phyloP scores from a whole-genome alignment of 2,113 vertebrate genomes.

The Gymnorhina tibicen region DNA sequence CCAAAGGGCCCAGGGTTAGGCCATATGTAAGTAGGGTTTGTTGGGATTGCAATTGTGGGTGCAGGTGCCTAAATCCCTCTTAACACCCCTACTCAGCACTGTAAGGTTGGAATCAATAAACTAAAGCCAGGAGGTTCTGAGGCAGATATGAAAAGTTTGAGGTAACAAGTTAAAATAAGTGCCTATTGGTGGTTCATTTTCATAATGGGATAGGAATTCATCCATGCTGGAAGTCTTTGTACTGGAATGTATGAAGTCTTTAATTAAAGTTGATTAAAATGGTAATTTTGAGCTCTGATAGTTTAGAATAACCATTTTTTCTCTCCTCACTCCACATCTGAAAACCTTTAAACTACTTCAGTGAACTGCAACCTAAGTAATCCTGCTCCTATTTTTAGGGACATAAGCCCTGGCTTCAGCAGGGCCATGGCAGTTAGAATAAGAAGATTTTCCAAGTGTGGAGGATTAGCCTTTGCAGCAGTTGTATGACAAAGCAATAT shows the following conservation, averaged over 20 bases:
- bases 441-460: constrained; percentile 78
- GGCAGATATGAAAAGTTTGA: neutral
- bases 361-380: constrained; percentile 72
- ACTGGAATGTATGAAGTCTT: neutral
- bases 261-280: constrained; percentile 50
- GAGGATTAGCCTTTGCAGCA: constrained; percentile 70
- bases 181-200: neutral
- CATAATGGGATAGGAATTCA: neutral
- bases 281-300: constrained; percentile 24
- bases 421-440: constrained; percentile 64
- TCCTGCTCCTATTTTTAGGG: constrained; percentile 79
- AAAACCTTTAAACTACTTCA: constrained; percentile 70
- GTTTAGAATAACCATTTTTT: constrained; percentile 40
- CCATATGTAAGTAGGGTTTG: neutral
- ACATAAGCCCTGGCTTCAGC: constrained; percentile 72
- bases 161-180: neutral
- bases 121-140: neutral
- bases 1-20: neutral
- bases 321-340: neutral
- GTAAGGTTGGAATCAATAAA: neutral
- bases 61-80: neutral
- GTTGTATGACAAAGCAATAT: constrained; percentile 74
- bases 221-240: neutral
- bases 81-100: neutral
- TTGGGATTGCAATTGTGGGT: neutral